These are phyloP conservation scores for Huso huso DNA, from an alignment of 2,797 vertebrate genomes.

Conservation along the genomic window DNA sequence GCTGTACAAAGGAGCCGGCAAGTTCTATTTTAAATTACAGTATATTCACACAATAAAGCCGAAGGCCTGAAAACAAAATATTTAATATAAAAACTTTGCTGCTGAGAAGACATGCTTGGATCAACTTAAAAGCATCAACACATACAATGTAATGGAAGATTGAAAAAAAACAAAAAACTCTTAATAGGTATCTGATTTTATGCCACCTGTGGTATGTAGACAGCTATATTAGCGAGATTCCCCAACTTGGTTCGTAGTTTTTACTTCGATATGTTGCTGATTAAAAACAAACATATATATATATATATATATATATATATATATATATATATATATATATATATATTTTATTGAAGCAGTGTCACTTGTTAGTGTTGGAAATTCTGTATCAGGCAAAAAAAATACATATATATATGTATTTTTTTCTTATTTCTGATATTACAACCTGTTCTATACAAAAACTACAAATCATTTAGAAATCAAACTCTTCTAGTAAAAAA, in stretches of 20 bases:
- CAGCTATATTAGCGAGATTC: conserved; percentile 82
- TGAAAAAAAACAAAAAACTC: conserved; percentile 54
- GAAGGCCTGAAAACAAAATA: conserved; percentile 49
- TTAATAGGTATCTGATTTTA: conserved; percentile 70
- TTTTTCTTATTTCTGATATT: conserved; percentile 23
- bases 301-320: too few species aligned
- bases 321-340: too few species aligned
- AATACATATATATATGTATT: conserved; percentile 35
- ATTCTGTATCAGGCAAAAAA: conserved; percentile 47
- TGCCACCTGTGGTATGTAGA: conserved; percentile 95
- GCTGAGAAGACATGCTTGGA: conserved; percentile 36
- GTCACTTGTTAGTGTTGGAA: conserved; percentile 52
- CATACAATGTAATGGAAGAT: conserved; percentile 51
- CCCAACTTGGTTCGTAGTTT: conserved; percentile 94
- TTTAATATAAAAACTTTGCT: neutral
- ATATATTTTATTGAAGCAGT: conserved; percentile 74
- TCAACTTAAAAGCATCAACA: neutral
- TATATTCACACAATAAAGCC: conserved; percentile 46
- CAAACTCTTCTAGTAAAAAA: conserved; percentile 51
- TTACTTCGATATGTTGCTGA: conserved; percentile 82
- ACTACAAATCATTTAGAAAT: neutral
- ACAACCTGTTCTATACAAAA: conserved; percentile 8
- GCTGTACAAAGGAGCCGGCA: too few species aligned
- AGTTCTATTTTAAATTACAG: too few species aligned
- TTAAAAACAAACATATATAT: conserved; percentile 65